Evolutionary conservation across 2,113 vertebrate genomes (phyloP), one percentile per base, ranked within the genome.

Genomic region (Riparia riparia): DNA sequence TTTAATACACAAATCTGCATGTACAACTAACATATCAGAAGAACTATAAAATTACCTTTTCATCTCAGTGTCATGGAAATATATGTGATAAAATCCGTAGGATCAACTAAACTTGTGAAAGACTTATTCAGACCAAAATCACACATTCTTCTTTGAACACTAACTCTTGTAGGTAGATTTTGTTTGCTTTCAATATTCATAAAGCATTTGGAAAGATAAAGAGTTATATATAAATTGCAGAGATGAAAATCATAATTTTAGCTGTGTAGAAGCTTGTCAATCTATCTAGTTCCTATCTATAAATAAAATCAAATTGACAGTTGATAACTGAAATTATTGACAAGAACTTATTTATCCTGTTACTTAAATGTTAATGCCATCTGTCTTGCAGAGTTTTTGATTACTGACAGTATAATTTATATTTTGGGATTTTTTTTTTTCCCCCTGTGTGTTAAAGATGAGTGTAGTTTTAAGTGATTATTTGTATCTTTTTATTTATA

Each of bases 281-380:
- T 47, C 7, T 64, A 24, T 56, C 32, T 58, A 50, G 14, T 32
- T 49, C 6, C 3, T 81, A 21, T 37, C 8, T 82, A 74, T 49
- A 84, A 81, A 89, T 69, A 81, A 76, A 89, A 73, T n/a, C n/a
- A 61, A 71, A 87, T 37, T 81, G 54, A 50, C 64, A 77, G 3
- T 76, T 72, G 14, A 42, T 82, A 70, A 21, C 15, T 32, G 6
- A 84, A 94, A 58, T 83, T 12, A 57, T 54, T 86, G 7, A n/a
- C 39, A 86, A 57, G 12, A 68, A 63, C 9, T 45, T 86, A 61
- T 54, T 77, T 81, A 6, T 93, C 24, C 14, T 89, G 41, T 58
- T 81, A 73, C 26, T 20, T 91, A 42, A 15, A 51, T 12, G 7
- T 24, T 58, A 86, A 47, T 0, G 7, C 22, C 47, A 82, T 70